Base-by-base conservation (phyloP, 2,888 invertebrate genomes). In the Saturnia japonica region DNA sequence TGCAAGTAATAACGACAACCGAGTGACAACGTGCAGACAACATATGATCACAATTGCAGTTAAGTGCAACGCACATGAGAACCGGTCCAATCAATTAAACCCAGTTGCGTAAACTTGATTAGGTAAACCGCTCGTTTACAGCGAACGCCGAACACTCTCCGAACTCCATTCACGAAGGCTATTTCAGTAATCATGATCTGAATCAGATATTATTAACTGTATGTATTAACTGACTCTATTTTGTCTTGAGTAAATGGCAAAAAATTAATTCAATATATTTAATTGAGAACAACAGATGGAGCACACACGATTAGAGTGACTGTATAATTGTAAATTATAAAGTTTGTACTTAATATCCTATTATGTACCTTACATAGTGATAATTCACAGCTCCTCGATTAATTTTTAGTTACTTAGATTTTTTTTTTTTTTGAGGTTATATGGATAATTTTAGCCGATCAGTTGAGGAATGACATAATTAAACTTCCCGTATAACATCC, bases 71-170 rank as follows among this genome's bases (percentile, higher is more conserved):
- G 19, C 54, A 43, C 73, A 76, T 74, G 72, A 75, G 73, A 77
- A 75, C 71, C 72, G 72, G 69, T 70, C 71, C 68, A 72, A 71
- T 77, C 80, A 83, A 86, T 84, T 85, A 80, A 76, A 73, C 71
- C 40, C 78, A 79, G 85, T 86, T 85, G 82, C 82, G 79, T 79
- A 82, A 85, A 85, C 79, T 77, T 78, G 76, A 83, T 86, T 83
- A 81, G 77, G 72, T 70, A 71, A 71, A 73, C 70, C 74, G 73
- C 75, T 68, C 72, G 70, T 72, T 72, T 64, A 64, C 64, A 34
- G 62, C 16, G 19, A 34, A 62, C 64, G 19, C n/a, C 40, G 40
- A 64, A 64, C 40, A 64, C 40, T 64, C 16, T 64, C n/a, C n/a
- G n/a, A n/a, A 64, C 40, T 40, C 40, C 40, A 64, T 40, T 40